Conservation (phyloP, 2,797 vertebrate genomes). For the Siniperca undulata region DNA sequence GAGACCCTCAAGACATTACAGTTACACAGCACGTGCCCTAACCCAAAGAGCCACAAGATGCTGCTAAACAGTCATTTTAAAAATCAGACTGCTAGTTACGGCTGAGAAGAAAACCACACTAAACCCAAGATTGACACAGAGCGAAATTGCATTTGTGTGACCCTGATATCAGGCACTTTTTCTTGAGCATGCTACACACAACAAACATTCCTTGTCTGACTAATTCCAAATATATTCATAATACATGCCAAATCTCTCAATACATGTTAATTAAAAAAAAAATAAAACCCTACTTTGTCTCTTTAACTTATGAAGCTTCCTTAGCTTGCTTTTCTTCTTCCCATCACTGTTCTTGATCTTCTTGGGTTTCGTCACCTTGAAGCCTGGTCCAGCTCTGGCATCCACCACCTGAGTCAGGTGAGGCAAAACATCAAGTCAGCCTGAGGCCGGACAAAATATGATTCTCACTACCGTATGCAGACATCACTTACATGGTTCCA, state of each 20-base stretch:
- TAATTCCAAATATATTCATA: not conserved
- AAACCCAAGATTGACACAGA: not conserved
- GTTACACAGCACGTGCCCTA: not conserved
- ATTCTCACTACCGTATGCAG: not conserved
- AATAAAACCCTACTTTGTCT: conserved; percentile 84
- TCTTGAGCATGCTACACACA: not conserved
- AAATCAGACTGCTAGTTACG: not conserved
- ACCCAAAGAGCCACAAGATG: conserved; percentile 53
- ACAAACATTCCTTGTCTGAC: not conserved
- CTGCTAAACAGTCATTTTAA: conserved; percentile 32
- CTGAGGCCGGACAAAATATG: not conserved
- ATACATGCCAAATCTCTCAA: not conserved
- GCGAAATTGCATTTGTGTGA: not conserved
- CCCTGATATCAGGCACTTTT: not conserved
- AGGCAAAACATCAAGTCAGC: conserved; percentile 4
- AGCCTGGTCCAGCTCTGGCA: conserved; percentile 89
- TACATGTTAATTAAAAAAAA: not conserved
- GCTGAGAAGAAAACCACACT: not conserved
- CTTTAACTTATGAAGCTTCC: conserved; percentile 87
- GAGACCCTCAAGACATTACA: not conserved
- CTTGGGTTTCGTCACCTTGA: conserved; percentile 89
- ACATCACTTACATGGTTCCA: conserved; percentile 87
- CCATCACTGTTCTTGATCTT: conserved; percentile 87
- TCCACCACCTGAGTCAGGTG: conserved; percentile 86
- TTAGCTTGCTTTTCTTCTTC: conserved; percentile 88